Evolutionary conservation across 2,113 vertebrate species (phyloP).

Genomic region (Leptosomus discolor): DNA sequence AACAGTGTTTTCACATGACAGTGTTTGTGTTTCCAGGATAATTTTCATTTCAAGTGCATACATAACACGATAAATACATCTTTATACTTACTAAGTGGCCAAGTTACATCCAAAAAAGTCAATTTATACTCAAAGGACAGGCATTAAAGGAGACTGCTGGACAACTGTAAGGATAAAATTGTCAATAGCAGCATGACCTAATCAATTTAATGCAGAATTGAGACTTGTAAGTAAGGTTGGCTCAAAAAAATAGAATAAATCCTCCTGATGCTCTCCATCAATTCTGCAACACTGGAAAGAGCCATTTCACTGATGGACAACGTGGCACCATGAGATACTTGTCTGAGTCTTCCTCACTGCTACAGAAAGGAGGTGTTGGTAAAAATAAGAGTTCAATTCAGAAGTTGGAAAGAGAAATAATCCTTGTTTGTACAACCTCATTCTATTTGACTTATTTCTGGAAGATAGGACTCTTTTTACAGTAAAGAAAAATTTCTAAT

Average conservation of each 20-base stretch:
- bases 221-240: background rate
- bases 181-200: background rate
- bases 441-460: background rate
- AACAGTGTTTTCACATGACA: background rate
- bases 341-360: background rate
- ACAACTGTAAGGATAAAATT: background rate
- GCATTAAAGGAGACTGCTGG: background rate
- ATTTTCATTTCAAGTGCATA: background rate
- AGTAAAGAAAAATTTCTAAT: background rate
- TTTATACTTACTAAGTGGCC: background rate
- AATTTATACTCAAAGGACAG: background rate
- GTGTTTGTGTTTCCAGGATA: background rate
- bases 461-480: background rate
- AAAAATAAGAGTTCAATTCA: background rate
- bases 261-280: background rate
- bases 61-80: background rate
- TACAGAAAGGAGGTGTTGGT: background rate
- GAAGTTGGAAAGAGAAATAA: background rate
- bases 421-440: background rate
- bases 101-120: background rate
- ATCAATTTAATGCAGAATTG: background rate
- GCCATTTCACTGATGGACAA: background rate
- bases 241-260: background rate
- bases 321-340: background rate
- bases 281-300: background rate